phyloP scores from a whole-genome alignment of 2,888 invertebrate species.

The Brachypalpus laphriformis region DNA sequence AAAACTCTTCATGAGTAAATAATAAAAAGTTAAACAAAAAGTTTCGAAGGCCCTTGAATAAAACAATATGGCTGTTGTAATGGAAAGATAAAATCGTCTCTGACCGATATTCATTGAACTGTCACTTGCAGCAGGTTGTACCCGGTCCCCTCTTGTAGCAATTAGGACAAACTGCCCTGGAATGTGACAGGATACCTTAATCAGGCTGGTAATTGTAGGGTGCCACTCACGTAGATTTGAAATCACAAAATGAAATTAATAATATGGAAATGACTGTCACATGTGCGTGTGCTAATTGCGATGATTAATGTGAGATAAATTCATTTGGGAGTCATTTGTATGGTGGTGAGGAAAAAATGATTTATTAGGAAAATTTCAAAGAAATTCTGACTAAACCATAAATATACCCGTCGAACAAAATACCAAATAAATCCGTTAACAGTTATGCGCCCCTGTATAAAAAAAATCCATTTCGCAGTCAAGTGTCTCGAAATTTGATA shows the following conservation, averaged over 20 bases:
- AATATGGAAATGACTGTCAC: not conserved
- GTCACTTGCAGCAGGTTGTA: constrained; percentile 9
- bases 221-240: not conserved
- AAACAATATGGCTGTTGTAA: not conserved
- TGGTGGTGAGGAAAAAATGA: not conserved
- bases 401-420: too few species aligned
- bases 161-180: constrained; percentile 4
- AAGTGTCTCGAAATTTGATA: too few species aligned
- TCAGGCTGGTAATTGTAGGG: not conserved
- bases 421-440: too few species aligned
- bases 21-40: constrained; percentile 23
- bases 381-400: too few species aligned
- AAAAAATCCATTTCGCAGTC: too few species aligned
- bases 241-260: not conserved
- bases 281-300: not conserved
- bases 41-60: not conserved
- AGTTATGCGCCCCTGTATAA: too few species aligned
- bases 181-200: not conserved
- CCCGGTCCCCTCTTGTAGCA: not conserved
- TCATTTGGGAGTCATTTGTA: not conserved
- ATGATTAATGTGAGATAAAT: not conserved
- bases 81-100: not conserved
- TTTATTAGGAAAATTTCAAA: too few species aligned
- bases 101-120: constrained; percentile 23
- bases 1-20: not conserved